phyloP scores from a whole-genome alignment of 2,797 vertebrate genomes.

The Muscicapa comitata region DNA sequence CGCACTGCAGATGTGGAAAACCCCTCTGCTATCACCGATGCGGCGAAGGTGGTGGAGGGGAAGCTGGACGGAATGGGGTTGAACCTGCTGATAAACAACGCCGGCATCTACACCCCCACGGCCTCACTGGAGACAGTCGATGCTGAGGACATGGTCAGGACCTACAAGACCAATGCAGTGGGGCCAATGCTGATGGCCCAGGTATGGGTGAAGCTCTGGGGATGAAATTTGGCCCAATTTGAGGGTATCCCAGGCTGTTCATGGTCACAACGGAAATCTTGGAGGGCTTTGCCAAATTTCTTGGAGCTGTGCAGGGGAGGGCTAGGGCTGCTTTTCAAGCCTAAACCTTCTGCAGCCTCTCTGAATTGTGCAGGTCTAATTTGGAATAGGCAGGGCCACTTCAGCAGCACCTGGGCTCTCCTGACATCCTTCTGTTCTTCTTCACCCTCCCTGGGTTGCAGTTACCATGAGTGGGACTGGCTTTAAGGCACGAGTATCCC shows the following conservation, averaged over 20 bases:
- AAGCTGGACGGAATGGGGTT: constrained; percentile 16
- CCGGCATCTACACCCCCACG: background rate
- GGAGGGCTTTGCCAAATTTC: background rate
- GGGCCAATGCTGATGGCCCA: constrained; percentile 55
- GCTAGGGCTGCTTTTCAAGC: background rate
- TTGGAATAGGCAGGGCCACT: background rate
- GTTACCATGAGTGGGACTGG: fast-evolving
- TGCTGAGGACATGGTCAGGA: constrained; percentile 17
- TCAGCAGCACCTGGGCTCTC: background rate
- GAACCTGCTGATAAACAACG: constrained; percentile 60
- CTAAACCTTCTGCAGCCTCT: background rate
- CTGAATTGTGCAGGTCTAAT: background rate
- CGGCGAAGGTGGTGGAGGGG: background rate
- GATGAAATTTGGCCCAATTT: background rate
- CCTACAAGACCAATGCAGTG: constrained; percentile 18
- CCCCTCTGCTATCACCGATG: background rate
- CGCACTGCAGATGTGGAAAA: constrained; percentile 6
- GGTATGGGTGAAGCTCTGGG: background rate
- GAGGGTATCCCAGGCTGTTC: fast-evolving
- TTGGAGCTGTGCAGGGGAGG: fast-evolving
- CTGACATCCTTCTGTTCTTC: background rate
- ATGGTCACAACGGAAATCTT: fast-evolving
- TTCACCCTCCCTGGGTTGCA: background rate
- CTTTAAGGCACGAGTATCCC: background rate
- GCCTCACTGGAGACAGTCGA: background rate